Percentiles rank a stretch among this genome's conserved stretches.
These are phyloP conservation scores for Drosophila mulleri DNA, from an alignment of 2,888 invertebrate genomes.

Conservation along the genomic window DNA sequence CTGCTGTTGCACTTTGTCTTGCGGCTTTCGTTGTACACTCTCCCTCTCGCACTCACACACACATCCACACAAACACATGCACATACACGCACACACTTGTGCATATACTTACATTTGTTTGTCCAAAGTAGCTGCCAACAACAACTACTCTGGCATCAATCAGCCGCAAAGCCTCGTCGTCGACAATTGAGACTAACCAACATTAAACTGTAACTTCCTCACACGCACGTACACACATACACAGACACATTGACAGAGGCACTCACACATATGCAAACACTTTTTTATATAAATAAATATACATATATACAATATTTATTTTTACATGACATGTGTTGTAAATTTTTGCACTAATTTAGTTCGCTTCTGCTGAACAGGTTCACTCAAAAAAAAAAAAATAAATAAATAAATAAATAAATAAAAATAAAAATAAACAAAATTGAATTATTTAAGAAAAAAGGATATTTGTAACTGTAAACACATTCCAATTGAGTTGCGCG, in stretches of 20 bases:
- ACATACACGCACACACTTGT: constrained; percentile 15
- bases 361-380: constrained; percentile 18
- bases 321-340: constrained; percentile 33
- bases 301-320: not conserved
- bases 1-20: constrained; percentile 56
- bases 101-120: constrained; percentile 45
- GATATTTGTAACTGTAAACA: constrained; percentile 14
- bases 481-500: constrained; percentile 45
- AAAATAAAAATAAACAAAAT: constrained; percentile 18
- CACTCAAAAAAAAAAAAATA: constrained; percentile 16
- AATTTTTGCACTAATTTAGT: constrained; percentile 33
- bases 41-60: constrained; percentile 17
- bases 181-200: constrained; percentile 77
- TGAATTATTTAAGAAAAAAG: constrained; percentile 5
- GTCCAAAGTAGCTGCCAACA: constrained; percentile 37
- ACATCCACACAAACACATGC: too few relatives aligned
- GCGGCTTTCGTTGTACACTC: constrained; percentile 55
- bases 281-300: not conserved
- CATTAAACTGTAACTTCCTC: constrained; percentile 79
- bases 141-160: constrained; percentile 62
- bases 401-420: constrained; percentile 1
- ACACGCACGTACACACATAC: constrained; percentile 40
- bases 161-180: constrained; percentile 54
- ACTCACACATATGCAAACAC: constrained; percentile 3
- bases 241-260: not conserved